Conservation (phyloP, 1,140 invertebrate genomes). For the Kradibia gibbosae region DNA sequence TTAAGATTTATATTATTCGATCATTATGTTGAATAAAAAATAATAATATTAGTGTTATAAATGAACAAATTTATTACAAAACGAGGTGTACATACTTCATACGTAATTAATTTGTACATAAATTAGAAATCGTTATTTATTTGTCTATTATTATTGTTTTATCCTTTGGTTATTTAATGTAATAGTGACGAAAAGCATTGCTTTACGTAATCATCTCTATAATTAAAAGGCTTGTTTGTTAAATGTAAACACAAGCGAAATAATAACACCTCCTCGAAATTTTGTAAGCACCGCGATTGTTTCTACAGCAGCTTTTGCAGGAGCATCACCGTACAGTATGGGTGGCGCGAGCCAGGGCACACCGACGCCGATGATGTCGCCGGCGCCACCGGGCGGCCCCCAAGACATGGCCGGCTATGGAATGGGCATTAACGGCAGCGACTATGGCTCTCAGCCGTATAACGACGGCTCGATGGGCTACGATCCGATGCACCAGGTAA, state of each 20-base stretch:
- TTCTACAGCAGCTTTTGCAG: conserved; percentile 77
- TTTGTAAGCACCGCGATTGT: conserved; percentile 73
- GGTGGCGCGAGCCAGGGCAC: conserved; percentile 87
- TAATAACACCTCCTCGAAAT: conserved; percentile 65
- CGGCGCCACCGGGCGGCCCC: conserved; percentile 81
- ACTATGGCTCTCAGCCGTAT: conserved; percentile 86
- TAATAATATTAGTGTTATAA: too few relatives aligned
- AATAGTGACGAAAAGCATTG: too few relatives aligned
- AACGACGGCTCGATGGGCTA: conserved; percentile 89
- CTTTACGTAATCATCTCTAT: conserved; percentile 4
- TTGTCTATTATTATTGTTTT: too few relatives aligned
- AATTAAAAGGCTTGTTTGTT: conserved; percentile 9
- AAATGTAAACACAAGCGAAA: conserved; percentile 32
- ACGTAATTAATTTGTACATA: too few relatives aligned
- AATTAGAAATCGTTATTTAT: too few relatives aligned
- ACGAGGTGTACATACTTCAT: too few relatives aligned
- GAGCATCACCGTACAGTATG: conserved; percentile 93
- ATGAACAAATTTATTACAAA: too few relatives aligned
- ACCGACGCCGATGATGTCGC: conserved; percentile 94
- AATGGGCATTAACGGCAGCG: conserved; percentile 88
- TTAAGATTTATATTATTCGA: too few relatives aligned
- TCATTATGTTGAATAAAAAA: too few relatives aligned
- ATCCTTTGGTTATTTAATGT: too few relatives aligned
- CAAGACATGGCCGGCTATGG: conserved; percentile 92
- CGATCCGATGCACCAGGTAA: conserved; percentile 89